Evolutionary conservation across 1,140 invertebrate genomes (phyloP).

Genomic region (Uloborus diversus): DNA sequence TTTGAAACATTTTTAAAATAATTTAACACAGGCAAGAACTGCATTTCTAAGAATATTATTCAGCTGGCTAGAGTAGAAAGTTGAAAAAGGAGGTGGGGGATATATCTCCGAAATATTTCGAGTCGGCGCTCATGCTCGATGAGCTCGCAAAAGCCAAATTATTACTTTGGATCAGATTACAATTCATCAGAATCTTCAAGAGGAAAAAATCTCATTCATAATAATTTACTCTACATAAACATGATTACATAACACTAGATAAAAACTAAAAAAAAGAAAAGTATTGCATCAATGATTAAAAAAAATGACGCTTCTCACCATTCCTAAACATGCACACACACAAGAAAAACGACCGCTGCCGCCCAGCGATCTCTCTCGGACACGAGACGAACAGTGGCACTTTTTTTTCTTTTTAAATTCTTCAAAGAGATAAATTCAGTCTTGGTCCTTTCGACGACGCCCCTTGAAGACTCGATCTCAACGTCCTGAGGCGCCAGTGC

Average conservation of each 20-base stretch:
- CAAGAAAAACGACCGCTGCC: constrained; percentile 26
- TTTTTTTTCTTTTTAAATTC: no score
- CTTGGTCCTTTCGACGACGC: constrained; percentile 46
- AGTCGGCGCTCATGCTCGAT: no score
- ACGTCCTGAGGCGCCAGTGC: constrained; percentile 12
- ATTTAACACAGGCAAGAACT: no score
- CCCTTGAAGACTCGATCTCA: no score
- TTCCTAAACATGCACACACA: constrained; percentile 9
- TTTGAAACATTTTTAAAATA: no score
- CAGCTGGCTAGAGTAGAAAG: no score
- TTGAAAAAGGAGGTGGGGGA: no score
- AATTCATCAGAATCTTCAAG: neutral
- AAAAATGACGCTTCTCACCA: constrained; percentile 21
- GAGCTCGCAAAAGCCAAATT: no score
- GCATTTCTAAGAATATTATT: no score
- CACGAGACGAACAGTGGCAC: constrained; percentile 43
- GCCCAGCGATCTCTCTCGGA: constrained; percentile 15
- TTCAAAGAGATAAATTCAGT: no score
- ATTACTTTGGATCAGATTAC: no score
- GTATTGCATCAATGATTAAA: constrained; percentile 47
- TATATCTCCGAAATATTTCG: no score
- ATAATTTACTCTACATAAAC: constrained; percentile 50
- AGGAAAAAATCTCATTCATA: constrained; percentile 29
- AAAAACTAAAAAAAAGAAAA: constrained; percentile 49
- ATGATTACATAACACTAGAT: constrained; percentile 47